Percentiles rank a stretch among this genome's conserved stretches.
Conservation (phyloP, 1,140 invertebrate species). For the silkworm (Bombyx mori) region DNA sequence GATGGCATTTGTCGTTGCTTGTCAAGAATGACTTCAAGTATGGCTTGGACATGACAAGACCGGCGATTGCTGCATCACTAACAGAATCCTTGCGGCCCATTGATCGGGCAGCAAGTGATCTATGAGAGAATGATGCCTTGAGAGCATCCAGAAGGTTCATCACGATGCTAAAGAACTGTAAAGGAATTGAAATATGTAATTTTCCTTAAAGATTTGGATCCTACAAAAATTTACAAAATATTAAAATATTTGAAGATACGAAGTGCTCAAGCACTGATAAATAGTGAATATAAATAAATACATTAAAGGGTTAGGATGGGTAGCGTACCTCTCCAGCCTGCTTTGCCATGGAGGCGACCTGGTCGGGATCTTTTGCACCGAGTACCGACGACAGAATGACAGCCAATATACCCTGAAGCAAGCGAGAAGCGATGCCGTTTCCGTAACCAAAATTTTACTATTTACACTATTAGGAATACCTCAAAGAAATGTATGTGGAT, state of each 20-base stretch:
- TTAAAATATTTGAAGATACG: too few species aligned
- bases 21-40: slow-evolving; percentile 87
- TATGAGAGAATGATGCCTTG: slow-evolving; percentile 92
- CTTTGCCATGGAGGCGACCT: slow-evolving; percentile 91
- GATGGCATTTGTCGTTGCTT: slow-evolving; percentile 84
- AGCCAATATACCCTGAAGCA: slow-evolving; percentile 88
- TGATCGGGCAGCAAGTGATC: slow-evolving; percentile 84
- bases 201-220: background rate
- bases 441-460: slow-evolving; percentile 66
- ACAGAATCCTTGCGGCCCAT: slow-evolving; percentile 87
- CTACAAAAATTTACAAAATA: too few species aligned
- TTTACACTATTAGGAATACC: slow-evolving; percentile 55
- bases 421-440: slow-evolving; percentile 71
- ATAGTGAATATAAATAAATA: background rate
- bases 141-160: slow-evolving; percentile 90
- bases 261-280: background rate
- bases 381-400: slow-evolving; percentile 89
- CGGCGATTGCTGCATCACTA: slow-evolving; percentile 87
- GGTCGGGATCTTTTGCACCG: slow-evolving; percentile 89
- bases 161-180: slow-evolving; percentile 92
- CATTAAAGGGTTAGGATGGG: slow-evolving; percentile 36
- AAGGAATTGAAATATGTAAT: slow-evolving; percentile 15
- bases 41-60: slow-evolving; percentile 89
- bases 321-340: slow-evolving; percentile 92
- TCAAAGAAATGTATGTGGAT: slow-evolving; percentile 34